Conservation (phyloP, 2,797 vertebrate genomes). For the Ctenopoma kingsleyae region DNA sequence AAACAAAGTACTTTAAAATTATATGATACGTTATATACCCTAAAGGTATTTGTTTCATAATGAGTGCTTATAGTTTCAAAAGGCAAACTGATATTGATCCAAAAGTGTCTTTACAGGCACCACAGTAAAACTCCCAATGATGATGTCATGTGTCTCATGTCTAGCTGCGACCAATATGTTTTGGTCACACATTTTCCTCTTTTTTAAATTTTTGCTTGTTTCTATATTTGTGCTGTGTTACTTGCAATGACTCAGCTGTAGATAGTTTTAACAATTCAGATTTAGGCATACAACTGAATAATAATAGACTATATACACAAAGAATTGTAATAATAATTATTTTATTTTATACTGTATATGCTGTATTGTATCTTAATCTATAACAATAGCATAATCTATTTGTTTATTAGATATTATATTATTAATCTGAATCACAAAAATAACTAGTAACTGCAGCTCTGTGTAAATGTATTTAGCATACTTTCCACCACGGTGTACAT, state of each 20-base stretch:
- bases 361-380: too few relatives aligned
- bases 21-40: too few relatives aligned
- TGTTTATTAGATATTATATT: too few relatives aligned
- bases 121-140: background rate
- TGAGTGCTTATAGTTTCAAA: too few relatives aligned
- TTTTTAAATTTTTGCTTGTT: background rate
- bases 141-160: slow-evolving; percentile 10
- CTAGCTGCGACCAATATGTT: background rate
- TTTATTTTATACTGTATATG: too few relatives aligned
- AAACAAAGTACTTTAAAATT: too few relatives aligned
- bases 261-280: too few relatives aligned
- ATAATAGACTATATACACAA: background rate
- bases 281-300: too few relatives aligned
- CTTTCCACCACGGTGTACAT: slow-evolving; percentile 6
- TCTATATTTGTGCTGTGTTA: background rate
- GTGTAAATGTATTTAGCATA: background rate
- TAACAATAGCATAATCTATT: too few relatives aligned
- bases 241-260: background rate
- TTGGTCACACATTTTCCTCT: background rate
- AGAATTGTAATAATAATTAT: too few relatives aligned
- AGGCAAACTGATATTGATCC: too few relatives aligned
- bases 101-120: background rate
- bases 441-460: background rate
- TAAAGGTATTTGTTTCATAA: background rate
- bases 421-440: too few relatives aligned